A percentile compares a stretch with the other conserved stretches of the same genome.
These are phyloP conservation scores for Gavialis gangeticus DNA, from an alignment of 2,113 vertebrate species.

Conservation along the genomic window DNA sequence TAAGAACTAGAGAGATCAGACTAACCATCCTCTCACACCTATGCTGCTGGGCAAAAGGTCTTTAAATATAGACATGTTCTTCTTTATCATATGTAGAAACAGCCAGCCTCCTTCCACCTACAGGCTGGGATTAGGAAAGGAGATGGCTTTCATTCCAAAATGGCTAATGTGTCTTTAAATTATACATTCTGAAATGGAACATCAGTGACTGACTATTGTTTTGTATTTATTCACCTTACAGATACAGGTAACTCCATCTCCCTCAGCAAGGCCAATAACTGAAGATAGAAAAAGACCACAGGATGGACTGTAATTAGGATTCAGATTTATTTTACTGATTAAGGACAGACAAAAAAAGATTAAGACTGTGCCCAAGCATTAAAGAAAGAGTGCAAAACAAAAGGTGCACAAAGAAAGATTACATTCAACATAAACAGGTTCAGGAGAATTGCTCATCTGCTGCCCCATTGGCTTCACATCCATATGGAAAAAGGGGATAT, in stretches of 20 bases:
- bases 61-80: background rate
- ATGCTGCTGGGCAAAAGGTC: background rate
- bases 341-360: background rate
- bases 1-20: fast-evolving
- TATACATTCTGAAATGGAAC: background rate
- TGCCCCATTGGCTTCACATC: slow-evolving; percentile 29
- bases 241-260: background rate
- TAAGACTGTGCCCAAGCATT: background rate
- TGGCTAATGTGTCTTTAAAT: background rate
- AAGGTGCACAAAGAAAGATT: background rate
- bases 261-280: background rate
- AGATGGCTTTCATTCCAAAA: background rate
- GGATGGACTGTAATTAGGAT: background rate
- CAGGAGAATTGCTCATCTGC: background rate
- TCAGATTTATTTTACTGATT: background rate
- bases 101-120: background rate
- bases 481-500: background rate
- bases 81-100: background rate
- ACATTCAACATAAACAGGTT: background rate
- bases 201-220: background rate
- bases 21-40: background rate
- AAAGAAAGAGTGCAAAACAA: background rate
- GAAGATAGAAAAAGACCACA: background rate
- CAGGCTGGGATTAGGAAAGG: background rate
- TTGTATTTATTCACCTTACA: background rate